Percentiles rank a stretch among this genome's conserved stretches.
Evolutionary conservation across 2,113 vertebrate species (phyloP).

Genomic region (Phainopepla nitens): DNA sequence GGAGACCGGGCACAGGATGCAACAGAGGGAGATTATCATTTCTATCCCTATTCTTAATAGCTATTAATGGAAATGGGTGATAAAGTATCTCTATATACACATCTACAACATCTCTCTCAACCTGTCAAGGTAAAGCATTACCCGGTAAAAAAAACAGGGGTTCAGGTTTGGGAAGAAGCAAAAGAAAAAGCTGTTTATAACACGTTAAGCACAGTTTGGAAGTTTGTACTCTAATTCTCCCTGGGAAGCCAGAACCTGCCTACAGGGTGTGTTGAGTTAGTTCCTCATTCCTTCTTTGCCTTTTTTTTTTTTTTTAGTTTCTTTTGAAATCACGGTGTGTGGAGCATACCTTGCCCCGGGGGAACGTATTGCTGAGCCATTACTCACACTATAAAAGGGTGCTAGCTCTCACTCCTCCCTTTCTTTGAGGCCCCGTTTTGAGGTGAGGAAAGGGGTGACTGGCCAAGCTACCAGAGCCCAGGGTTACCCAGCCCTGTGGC

Average conservation of each 20-base stretch:
- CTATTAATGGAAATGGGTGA: slow-evolving; percentile 14
- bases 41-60: background rate
- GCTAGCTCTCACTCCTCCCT: background rate
- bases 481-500: background rate
- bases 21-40: background rate
- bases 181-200: background rate
- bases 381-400: background rate
- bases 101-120: background rate
- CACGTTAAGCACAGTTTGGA: background rate
- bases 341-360: slow-evolving; percentile 5
- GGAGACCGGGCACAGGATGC: background rate
- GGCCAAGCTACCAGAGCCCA: background rate
- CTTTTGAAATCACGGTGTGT: background rate
- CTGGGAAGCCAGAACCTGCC: slow-evolving; percentile 16
- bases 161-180: background rate
- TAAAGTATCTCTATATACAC: background rate
- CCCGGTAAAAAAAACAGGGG: background rate
- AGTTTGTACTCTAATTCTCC: background rate
- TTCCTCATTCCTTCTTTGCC: slow-evolving; percentile 26
- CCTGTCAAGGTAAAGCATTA: background rate
- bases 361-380: background rate
- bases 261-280: background rate
- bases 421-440: background rate
- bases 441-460: background rate
- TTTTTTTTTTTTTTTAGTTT: background rate